Evolutionary conservation across 2,797 vertebrate genomes (phyloP), one percentile per base, ranked within the genome.

Genomic region (Cuculus canorus): DNA sequence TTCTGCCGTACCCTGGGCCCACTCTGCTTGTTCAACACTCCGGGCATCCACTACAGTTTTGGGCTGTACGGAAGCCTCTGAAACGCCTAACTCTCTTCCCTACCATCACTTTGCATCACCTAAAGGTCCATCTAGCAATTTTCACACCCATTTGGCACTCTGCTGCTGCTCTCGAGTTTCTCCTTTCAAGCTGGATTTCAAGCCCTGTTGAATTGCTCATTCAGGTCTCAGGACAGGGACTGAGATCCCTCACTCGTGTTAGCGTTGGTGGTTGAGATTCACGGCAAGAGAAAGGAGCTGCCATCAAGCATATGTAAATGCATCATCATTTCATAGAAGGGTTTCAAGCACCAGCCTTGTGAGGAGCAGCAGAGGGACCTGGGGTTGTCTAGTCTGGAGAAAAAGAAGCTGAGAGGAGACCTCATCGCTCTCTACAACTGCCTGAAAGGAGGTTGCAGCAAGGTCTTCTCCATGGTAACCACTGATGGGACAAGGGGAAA

Each of bases 231-330:
- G 54, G 69, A 48, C 37, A 48, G 33, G 25, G 32, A 15, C 54
- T 11, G 32, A 77, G 37, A 39, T 64, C 54, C 5, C 43, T 30
- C 56, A 64, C 24, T 54, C 15, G 6, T 2, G 17, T 48, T 18
- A 30, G 13, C 7, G 7, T 9, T 11, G 28, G 54, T 57, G 54
- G 25, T 48, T 63, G 54, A 48, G 48, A 37, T 11, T n/a, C 23
- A 37, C 1, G 13, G 43, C 75, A 77, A 25, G 65, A 53, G 50
- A 12, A 39, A 13, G 41, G 35, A 77, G 70, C 54, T 54, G 60
- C 83, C n/a, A 8, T 30, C 60, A 60, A 54, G 7, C 39, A 35
- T 2, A 7, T 5, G 0, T 2, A 30, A 0, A n/a, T n/a, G n/a
- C n/a, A n/a, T n/a, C n/a, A n/a, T n/a, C n/a, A n/a, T n/a, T n/a